Conservation (phyloP, 2,888 invertebrate species). For the Apodemia hepburni region DNA sequence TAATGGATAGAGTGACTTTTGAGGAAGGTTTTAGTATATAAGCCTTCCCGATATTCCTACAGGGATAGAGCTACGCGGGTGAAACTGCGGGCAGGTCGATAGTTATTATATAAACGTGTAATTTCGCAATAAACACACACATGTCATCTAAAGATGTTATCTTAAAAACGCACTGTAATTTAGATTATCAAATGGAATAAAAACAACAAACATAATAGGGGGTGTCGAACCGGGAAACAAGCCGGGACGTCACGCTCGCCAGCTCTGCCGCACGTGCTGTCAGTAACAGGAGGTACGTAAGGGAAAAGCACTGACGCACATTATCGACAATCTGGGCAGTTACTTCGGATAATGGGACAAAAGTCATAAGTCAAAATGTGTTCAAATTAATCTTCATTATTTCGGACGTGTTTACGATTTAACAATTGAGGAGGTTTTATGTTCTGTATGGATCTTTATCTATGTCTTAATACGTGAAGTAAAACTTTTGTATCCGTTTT, state of each 20-base stretch:
- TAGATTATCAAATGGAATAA: conserved; percentile 33
- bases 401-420: neutral
- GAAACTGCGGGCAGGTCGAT: neutral
- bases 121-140: neutral
- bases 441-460: too few species aligned
- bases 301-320: neutral
- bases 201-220: conserved; percentile 31
- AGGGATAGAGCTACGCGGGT: too few species aligned
- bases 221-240: conserved; percentile 36
- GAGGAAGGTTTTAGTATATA: too few species aligned
- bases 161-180: conserved; percentile 25
- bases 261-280: conserved; percentile 31
- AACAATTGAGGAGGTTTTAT: neutral
- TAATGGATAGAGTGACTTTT: too few species aligned
- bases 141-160: conserved; percentile 27
- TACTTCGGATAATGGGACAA: neutral
- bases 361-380: neutral
- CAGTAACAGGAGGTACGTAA: neutral
- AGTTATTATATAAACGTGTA: neutral
- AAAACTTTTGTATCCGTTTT: too few species aligned
- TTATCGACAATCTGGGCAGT: neutral
- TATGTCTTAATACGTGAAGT: too few species aligned
- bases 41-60: too few species aligned
- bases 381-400: neutral
- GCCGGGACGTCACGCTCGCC: conserved; percentile 33